Base-by-base conservation (phyloP, 2,113 vertebrate genomes). In the Prinia subflava region DNA sequence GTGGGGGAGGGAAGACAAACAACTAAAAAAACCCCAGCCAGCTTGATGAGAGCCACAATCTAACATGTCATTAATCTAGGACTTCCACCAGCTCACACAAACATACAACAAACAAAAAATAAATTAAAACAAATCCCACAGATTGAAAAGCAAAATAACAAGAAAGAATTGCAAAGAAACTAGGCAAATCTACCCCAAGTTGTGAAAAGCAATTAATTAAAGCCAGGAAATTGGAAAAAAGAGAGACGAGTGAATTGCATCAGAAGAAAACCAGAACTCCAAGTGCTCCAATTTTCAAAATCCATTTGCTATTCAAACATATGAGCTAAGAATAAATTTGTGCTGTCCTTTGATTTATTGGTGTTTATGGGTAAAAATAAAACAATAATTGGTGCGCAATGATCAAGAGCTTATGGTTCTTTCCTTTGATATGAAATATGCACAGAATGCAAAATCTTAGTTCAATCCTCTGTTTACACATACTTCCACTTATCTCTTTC, bases 21-120 rank as follows among this genome's bases (percentile, higher is more conserved):
- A 41, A 55, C 20, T 2, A 47, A 69, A 83, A 46, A 46, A 35
- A 1, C 0, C 15, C 2, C 15, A 74, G 28, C 6, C 10, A n/a
- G 10, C 14, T 68, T 83, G 17, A 62, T 68, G 47, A 83, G 1
- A 92, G 6, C 20, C 20, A 42, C 42, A 55, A 10, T 17, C 13
- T 41, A 59, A 44, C 25, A 20, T 10, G 21, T 4, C 22, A 65
- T 23, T 15, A 79, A 31, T n/a, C n/a, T n/a, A 56, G 11, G 16
- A 49, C 22, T 63, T 42, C 35, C 27, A 56, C 5, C 24, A 69
- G 15, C 14, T 87, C 37, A 25, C 18, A 64, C 4, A 73, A 20
- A 67, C 22, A 31, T 17, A 15, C 7, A 22, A 23, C 3, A 75
- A 55, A 27, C 7, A 78, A 74, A 74, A 33, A 39, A 39, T n/a